Evolutionary conservation across 2,797 vertebrate genomes (phyloP).

Genomic region (Helicolenus hilgendorfi): DNA sequence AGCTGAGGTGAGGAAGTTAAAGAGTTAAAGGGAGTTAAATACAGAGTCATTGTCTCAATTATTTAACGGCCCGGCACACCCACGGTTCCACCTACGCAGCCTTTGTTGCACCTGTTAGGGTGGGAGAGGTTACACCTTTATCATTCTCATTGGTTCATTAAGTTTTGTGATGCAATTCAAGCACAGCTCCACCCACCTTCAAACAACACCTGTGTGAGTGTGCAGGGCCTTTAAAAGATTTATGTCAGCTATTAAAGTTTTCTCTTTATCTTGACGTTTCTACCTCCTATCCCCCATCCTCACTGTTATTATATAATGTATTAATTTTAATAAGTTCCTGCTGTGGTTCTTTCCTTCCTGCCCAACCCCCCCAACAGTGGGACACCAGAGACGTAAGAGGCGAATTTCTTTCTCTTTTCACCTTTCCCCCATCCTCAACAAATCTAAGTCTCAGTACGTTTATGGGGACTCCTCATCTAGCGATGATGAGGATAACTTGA

Average conservation of each 20-base stretch:
- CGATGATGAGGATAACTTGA: slow-evolving; percentile 94
- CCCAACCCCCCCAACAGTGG: slow-evolving; percentile 81
- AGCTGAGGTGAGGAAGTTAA: background rate
- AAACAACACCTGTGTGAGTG: background rate
- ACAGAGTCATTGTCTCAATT: background rate
- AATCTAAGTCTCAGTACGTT: slow-evolving; percentile 93
- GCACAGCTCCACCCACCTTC: background rate
- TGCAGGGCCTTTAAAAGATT: background rate
- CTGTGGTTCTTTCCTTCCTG: slow-evolving; percentile 79
- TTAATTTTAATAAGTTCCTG: slow-evolving; percentile 48
- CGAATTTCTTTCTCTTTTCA: slow-evolving; percentile 95
- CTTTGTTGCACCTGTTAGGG: background rate
- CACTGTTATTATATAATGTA: slow-evolving; percentile 2
- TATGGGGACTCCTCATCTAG: slow-evolving; percentile 95
- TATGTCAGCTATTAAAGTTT: background rate
- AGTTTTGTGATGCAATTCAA: background rate
- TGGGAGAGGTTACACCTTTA: background rate
- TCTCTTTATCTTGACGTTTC: background rate
- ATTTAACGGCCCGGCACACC: background rate
- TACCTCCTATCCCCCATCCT: background rate
- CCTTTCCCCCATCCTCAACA: slow-evolving; percentile 95
- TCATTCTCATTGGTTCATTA: background rate
- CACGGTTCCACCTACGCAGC: background rate
- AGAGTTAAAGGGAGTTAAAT: background rate
- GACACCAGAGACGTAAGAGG: slow-evolving; percentile 90